Base-by-base conservation (phyloP, 2,888 invertebrate species). In the Gonocerus acuteangulatus region DNA sequence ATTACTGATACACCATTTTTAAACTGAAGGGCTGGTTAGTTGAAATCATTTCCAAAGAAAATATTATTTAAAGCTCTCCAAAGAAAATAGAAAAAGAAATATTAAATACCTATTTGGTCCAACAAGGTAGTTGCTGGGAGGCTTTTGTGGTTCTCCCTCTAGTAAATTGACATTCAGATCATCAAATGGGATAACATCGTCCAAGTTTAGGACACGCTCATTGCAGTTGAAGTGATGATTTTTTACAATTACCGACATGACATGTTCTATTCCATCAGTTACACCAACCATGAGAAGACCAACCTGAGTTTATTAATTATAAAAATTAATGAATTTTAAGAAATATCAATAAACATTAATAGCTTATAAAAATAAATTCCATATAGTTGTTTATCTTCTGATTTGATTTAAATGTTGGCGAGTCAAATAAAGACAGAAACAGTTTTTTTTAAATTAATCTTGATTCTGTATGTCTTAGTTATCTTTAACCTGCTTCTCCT, bases 141-240 rank as follows among this genome's bases (percentile, higher is more conserved):
- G 39, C 11, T 56, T 22, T n/a, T 60, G 48, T 21, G 22, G 11
- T 3, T 23, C 42, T n/a, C 52, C 27, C 11, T 49, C 60, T 1
- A 60, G 21, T 9, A 48, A 48, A 78, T 80, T 0, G 80, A 42
- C 80, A 76, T 88, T 88, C 44, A 90, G 75, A 71, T 87, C 86
- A 68, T 85, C 83, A 72, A 85, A 91, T 48, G 88, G 87, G 56
- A 92, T 73, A 36, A 90, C 79, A 72, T 87, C 82, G 71, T 91
- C 89, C 57, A 86, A 78, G 72, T 86, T 85, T 67, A 89, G 74
- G 45, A 88, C 82, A 70, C 82, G 80, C 69, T 85, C 83, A 22
- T 82, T 79, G 1, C 80, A 77, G 22, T 83, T 85, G 73, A 91
- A 91, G 51, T 86, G 80, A 71, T 87, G 87, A 39, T 83, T 81